A percentile compares a stretch with the other conserved stretches of the same genome.
Conservation (phyloP, 2,888 invertebrate species). For the Xestia xanthographa region DNA sequence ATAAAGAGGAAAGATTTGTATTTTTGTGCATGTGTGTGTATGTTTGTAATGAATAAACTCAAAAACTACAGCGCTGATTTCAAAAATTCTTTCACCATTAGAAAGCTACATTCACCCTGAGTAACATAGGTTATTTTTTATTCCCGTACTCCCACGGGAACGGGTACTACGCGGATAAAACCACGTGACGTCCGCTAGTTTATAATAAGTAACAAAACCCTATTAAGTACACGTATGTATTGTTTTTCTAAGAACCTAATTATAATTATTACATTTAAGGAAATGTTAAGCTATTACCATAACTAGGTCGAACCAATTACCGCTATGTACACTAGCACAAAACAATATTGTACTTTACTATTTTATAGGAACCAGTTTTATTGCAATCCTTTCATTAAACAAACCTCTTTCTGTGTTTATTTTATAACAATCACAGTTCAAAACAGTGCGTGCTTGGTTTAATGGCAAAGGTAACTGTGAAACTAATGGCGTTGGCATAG, state of each 20-base stretch:
- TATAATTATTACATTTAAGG: constrained; percentile 32
- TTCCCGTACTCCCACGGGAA: too few species aligned
- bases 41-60: too few species aligned
- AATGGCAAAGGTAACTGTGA: neutral
- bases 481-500: neutral
- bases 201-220: neutral
- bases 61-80: too few species aligned
- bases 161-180: too few species aligned
- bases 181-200: too few species aligned
- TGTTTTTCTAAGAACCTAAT: constrained; percentile 34
- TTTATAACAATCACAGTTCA: constrained; percentile 26
- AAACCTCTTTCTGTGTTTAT: constrained; percentile 17
- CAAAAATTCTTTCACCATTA: too few species aligned
- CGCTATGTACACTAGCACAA: neutral
- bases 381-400: constrained; percentile 11
- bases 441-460: constrained; percentile 15
- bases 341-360: constrained; percentile 17
- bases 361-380: neutral
- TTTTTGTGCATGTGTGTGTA: too few species aligned
- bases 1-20: too few species aligned
- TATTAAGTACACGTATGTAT: constrained; percentile 9
- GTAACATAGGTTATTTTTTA: too few species aligned
- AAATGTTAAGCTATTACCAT: constrained; percentile 29
- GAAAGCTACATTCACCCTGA: too few species aligned
- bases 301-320: constrained; percentile 40